A percentile compares a stretch with the other conserved stretches of the same genome.
Conservation (phyloP, 2,888 invertebrate species). For the Sympetrum striolatum region DNA sequence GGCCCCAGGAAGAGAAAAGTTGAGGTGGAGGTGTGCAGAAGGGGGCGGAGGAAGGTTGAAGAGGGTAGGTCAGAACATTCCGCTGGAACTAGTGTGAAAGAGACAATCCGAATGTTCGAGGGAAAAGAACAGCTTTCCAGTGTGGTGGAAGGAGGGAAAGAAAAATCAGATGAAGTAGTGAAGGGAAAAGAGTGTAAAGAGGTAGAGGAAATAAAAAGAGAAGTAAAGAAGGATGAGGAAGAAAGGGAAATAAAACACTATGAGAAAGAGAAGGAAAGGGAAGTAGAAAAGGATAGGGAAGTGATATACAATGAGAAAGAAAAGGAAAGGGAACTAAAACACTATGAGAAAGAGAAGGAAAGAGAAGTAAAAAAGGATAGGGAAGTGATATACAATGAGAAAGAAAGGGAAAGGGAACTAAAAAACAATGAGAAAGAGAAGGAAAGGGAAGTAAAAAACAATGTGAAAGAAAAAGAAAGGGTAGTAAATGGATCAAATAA, state of each 20-base stretch:
- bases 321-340: background rate
- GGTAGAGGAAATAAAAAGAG: background rate
- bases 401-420: background rate
- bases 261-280: background rate
- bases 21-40: background rate
- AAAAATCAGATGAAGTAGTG: constrained; percentile 54
- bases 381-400: background rate
- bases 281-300: background rate
- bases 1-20: background rate
- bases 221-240: background rate
- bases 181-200: background rate
- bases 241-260: background rate
- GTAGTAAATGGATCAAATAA: background rate
- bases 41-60: background rate
- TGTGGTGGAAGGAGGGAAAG: no score
- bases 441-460: background rate
- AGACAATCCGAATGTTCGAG: constrained; percentile 48
- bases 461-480: background rate
- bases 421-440: background rate
- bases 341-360: background rate
- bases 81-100: constrained; percentile 48
- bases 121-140: constrained; percentile 26
- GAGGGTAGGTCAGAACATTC: background rate
- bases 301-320: no score
- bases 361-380: background rate